Percentiles rank a stretch among this genome's conserved stretches.
phyloP scores from a whole-genome alignment of 1,140 invertebrate genomes.

The Megalonaias nervosa region DNA sequence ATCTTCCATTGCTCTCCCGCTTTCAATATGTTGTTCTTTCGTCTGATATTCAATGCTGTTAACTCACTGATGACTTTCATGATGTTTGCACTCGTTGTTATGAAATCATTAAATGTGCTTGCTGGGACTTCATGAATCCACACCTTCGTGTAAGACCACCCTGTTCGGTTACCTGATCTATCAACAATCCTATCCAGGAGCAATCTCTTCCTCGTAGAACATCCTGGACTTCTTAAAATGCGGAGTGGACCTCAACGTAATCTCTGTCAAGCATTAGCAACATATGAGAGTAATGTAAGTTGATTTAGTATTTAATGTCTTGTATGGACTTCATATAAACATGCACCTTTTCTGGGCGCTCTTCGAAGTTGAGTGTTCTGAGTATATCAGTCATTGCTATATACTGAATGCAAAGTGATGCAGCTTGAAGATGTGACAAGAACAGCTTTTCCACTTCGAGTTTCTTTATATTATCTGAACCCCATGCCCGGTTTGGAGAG shows the following conservation, averaged over 20 bases:
- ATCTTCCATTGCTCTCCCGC: background rate
- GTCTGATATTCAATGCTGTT: constrained; percentile 27
- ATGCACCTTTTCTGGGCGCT: constrained; percentile 47
- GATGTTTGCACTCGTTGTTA: constrained; percentile 12
- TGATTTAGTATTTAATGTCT: constrained; percentile 71
- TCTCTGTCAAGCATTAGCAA: constrained; percentile 58
- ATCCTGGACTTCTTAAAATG: background rate
- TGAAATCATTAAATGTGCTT: constrained; percentile 15
- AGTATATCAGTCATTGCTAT: constrained; percentile 44
- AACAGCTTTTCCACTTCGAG: no score
- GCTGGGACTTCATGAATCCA: background rate
- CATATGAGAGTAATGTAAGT: constrained; percentile 71
- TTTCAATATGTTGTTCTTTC: constrained; percentile 45
- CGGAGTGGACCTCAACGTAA: constrained; percentile 8
- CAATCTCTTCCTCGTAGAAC: constrained; percentile 47
- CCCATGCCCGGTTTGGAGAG: constrained; percentile 49
- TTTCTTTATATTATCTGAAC: constrained; percentile 26
- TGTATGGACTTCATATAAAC: constrained; percentile 37
- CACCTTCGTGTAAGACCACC: constrained; percentile 51
- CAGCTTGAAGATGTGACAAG: background rate
- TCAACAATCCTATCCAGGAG: constrained; percentile 66
- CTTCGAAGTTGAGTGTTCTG: constrained; percentile 38
- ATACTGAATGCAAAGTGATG: constrained; percentile 44
- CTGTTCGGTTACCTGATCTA: constrained; percentile 58
- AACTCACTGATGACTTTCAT: constrained; percentile 29